Evolutionary conservation across 2,888 invertebrate genomes (phyloP).

Genomic region (Chymomyza caudatula): DNA sequence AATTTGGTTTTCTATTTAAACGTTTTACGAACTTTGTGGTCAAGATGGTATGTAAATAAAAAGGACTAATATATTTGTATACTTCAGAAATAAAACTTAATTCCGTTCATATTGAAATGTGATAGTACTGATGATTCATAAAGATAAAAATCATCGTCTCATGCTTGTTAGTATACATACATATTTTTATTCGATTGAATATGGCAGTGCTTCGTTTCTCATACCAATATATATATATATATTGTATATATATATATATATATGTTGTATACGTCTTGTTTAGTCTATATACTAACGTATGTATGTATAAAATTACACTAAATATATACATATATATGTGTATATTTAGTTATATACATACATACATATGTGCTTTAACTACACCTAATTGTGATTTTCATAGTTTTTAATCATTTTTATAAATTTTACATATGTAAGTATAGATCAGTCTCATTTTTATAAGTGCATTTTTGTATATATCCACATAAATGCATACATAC

Average conservation of each 20-base stretch:
- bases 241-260: slow-evolving; percentile 6
- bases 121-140: slow-evolving; percentile 1
- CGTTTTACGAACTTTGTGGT: background rate
- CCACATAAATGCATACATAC: too few species aligned
- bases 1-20: background rate
- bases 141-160: background rate
- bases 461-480: slow-evolving; percentile 7
- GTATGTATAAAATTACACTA: background rate
- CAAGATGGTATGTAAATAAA: background rate
- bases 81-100: background rate
- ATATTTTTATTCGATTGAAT: slow-evolving; percentile 25
- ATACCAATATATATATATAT: slow-evolving; percentile 13
- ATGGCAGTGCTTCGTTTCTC: slow-evolving; percentile 17
- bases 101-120: background rate
- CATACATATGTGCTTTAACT: slow-evolving; percentile 15
- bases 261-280: slow-evolving; percentile 18
- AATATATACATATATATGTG: background rate
- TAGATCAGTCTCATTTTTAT: slow-evolving; percentile 6
- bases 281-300: background rate
- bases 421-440: too few species aligned
- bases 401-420: too few species aligned
- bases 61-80: background rate
- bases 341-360: background rate
- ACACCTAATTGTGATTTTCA: too few species aligned
- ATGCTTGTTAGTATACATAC: slow-evolving; percentile 27